A percentile compares a stretch with the other conserved stretches of the same genome.
These are phyloP conservation scores for Heliconius ethilla DNA, from an alignment of 2,888 invertebrate genomes.

Conservation along the genomic window DNA sequence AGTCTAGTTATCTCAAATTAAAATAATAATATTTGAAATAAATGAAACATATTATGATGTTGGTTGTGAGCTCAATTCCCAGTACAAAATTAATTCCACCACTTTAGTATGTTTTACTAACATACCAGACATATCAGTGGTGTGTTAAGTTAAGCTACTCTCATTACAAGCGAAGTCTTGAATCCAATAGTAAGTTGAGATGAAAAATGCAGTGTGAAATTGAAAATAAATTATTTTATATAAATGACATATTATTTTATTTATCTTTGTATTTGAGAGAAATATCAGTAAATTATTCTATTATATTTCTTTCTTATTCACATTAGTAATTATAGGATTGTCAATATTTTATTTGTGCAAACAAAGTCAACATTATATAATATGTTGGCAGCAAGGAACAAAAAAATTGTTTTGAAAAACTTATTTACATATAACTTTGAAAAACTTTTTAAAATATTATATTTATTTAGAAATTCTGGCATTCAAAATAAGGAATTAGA, in stretches of 20 bases:
- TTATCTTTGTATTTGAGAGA: too few species aligned
- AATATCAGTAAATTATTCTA: neutral
- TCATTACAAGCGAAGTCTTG: neutral
- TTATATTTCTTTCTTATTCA: neutral
- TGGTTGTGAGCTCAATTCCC: too few species aligned
- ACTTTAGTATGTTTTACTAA: neutral
- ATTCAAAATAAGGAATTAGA: neutral
- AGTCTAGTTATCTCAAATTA: conserved; percentile 1
- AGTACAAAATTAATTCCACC: neutral
- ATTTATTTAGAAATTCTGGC: neutral
- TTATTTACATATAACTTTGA: neutral
- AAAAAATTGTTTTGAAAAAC: neutral
- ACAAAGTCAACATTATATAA: conserved; percentile 10
- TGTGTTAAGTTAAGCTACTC: neutral
- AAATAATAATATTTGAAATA: neutral
- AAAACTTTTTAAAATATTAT: neutral
- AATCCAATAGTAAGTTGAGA: neutral
- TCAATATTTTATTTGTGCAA: neutral
- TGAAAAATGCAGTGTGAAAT: neutral
- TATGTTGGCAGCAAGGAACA: neutral
- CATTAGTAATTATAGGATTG: neutral
- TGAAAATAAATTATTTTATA: neutral
- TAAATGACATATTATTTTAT: too few species aligned
- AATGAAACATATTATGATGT: neutral
- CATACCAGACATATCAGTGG: neutral